Conservation (phyloP, 1,140 invertebrate genomes). For the Habropoda laboriosa region DNA sequence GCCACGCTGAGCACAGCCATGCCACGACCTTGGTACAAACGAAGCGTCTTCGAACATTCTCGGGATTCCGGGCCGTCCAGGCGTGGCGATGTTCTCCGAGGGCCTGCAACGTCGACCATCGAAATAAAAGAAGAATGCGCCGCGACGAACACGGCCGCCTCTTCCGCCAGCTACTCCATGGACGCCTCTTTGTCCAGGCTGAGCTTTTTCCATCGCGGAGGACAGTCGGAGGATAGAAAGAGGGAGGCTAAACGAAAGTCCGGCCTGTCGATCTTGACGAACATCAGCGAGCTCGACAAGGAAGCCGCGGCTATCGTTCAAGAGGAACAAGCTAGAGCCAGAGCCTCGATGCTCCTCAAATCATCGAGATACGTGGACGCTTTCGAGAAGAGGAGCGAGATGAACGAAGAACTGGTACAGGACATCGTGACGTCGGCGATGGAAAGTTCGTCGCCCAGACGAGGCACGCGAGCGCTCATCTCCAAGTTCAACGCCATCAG, state of each 20-base stretch:
- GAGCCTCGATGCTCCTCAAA: constrained; percentile 72
- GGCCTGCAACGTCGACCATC: constrained; percentile 35
- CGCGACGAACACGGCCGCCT: constrained; percentile 53
- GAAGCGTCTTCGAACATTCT: constrained; percentile 74
- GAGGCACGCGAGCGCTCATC: constrained; percentile 83
- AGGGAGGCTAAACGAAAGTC: constrained; percentile 83
- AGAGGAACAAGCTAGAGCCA: constrained; percentile 80
- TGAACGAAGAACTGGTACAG: constrained; percentile 71
- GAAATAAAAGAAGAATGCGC: constrained; percentile 61
- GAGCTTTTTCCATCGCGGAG: constrained; percentile 73
- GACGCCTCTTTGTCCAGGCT: constrained; percentile 71
- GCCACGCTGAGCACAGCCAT: constrained; percentile 77
- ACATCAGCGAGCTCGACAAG: constrained; percentile 90
- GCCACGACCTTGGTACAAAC: constrained; percentile 86
- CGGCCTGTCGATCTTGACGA: constrained; percentile 86
- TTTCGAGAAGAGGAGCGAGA: constrained; percentile 72
- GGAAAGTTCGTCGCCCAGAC: constrained; percentile 74
- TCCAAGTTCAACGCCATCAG: constrained; percentile 86
- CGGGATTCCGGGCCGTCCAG: constrained; percentile 53
- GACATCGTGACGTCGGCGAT: constrained; percentile 75
- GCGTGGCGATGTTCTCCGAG: constrained; percentile 53
- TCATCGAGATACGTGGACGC: constrained; percentile 73
- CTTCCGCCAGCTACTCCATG: constrained; percentile 46
- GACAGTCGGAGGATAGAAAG: constrained; percentile 76
- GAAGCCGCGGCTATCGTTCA: constrained; percentile 89